Evolutionary conservation across 1,140 invertebrate species (phyloP), one percentile per base, ranked within the genome.

Genomic region (Drosophila nebulosa): DNA sequence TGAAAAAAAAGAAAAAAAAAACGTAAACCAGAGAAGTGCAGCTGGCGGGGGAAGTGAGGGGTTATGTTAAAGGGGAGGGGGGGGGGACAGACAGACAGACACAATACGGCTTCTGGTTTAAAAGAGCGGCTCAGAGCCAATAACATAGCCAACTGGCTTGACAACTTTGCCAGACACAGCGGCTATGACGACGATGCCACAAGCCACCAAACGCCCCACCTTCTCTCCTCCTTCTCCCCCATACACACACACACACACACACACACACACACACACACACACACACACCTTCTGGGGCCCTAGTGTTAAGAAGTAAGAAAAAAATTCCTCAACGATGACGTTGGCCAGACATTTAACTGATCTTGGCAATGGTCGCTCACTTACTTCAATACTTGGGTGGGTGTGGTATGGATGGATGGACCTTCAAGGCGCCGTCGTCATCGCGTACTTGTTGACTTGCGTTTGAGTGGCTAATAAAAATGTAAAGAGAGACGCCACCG

Each of bases 281-380:
- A n/a, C n/a, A n/a, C n/a, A n/a, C n/a, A n/a, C n/a, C n/a, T n/a
- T n/a, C n/a, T n/a, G n/a, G n/a, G 39, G 39, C 39, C 39, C 39
- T 36, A 36, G 10, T 35, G 7, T 35, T 35, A 59, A 79, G 65
- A 66, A 62, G 63, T n/a, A n/a, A n/a, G n/a, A n/a, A n/a, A n/a
- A n/a, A 52, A 83, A 88, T 88, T 88, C 83, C 84, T 65, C 69
- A 79, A 50, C 66, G 69, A 86, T 88, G 83, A 88, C 84, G 69
- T 64, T 39, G 51, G 21, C 58, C 51, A 73, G 80, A 80, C 81
- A 86, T 73, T 86, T 73, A 75, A 60, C 50, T 57, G 71, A 74
- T 74, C 70, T 74, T 42, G 39, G 18, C 26, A 24, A 67, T 56
- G 70, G 46, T 74, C 53, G 74, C 46, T 60, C 57, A 59, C 22